Evolutionary conservation across 2,797 vertebrate genomes (phyloP), one percentile per base, ranked within the genome.

Genomic region (Lutjanus campechanus): DNA sequence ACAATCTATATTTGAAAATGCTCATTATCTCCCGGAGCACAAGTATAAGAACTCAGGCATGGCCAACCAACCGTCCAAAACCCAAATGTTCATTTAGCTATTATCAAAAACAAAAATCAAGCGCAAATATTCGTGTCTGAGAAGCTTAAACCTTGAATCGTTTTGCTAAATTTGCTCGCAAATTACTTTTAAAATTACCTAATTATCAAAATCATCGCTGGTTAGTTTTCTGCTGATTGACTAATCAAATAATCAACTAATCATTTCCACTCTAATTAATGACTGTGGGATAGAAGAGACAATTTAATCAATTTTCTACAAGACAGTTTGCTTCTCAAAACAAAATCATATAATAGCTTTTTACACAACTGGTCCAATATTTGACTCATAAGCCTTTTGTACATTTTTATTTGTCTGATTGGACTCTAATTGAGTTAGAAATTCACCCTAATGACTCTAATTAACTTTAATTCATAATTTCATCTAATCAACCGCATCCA

Each of bases 401-500:
- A 13, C n/a, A 63, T 63, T n/a, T 63, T 61, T 60, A 69, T 62
- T 76, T 56, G 17, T 73, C 50, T 46, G 13, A 56, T 78, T 74
- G n/a, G 73, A 61, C 69, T 75, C 20, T 74, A 74, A 84, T 77
- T 72, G 65, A 73, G 20, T 80, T 62, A 65, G 58, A 79, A 76
- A 76, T 74, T 2, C 1, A 49, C 40, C 19, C 2, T 36, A 36
- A 36, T 61, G 46, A 89, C 78, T 78, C 16, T 17, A 41, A 68
- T 86, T 81, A 69, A 84, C 61, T 51, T 47, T 67, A 67, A 76
- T 81, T 47, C 61, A 46, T 71, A 50, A 50, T 76, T 69, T 36
- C 4, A 79, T 89, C 51, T 77, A 59, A 83, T 89, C 69, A 83
- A 46, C 69, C 65, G 46, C 64, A 67, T 80, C 65, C 49, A 63